Evolutionary conservation across 1,140 invertebrate species (phyloP).

Genomic region (Anadara kagoshimensis): DNA sequence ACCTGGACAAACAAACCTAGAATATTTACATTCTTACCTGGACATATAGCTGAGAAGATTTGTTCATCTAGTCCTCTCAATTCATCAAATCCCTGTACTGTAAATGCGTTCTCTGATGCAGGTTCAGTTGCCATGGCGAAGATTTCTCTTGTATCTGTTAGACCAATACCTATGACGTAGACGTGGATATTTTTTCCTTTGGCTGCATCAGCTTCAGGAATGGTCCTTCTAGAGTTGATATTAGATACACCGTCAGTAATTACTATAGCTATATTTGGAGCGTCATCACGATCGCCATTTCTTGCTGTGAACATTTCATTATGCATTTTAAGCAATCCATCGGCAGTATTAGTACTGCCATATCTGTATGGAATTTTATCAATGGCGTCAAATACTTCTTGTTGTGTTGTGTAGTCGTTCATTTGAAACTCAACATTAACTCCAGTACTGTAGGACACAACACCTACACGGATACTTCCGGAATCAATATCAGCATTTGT

Average conservation of each 20-base stretch:
- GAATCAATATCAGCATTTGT: conserved; percentile 54
- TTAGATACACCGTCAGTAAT: conserved; percentile 67
- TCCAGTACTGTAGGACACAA: conserved; percentile 57
- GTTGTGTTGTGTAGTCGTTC: conserved; percentile 45
- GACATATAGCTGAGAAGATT: conserved; percentile 44
- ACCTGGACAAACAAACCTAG: too few species aligned
- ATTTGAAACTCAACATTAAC: conserved; percentile 58
- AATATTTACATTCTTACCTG: too few species aligned
- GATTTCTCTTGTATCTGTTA: conserved; percentile 41
- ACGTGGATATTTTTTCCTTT: conserved; percentile 30
- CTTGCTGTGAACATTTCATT: conserved; percentile 47
- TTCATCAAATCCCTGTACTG: conserved; percentile 46
- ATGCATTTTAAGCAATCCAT: conserved; percentile 48
- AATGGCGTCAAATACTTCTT: conserved; percentile 48
- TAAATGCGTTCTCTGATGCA: conserved; percentile 38
- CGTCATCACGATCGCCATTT: conserved; percentile 56
- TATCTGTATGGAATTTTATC: conserved; percentile 55
- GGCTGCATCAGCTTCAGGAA: conserved; percentile 54
- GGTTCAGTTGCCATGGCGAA: conserved; percentile 43
- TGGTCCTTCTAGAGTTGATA: conserved; percentile 53
- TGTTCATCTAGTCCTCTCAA: conserved; percentile 33
- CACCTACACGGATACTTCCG: conserved; percentile 51
- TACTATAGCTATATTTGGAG: conserved; percentile 52
- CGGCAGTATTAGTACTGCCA: conserved; percentile 62
- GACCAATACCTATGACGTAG: conserved; percentile 44